Evolutionary conservation across 2,888 invertebrate genomes (phyloP), one percentile per base, ranked within the genome.

Genomic region (Parasteatoda lunata): DNA sequence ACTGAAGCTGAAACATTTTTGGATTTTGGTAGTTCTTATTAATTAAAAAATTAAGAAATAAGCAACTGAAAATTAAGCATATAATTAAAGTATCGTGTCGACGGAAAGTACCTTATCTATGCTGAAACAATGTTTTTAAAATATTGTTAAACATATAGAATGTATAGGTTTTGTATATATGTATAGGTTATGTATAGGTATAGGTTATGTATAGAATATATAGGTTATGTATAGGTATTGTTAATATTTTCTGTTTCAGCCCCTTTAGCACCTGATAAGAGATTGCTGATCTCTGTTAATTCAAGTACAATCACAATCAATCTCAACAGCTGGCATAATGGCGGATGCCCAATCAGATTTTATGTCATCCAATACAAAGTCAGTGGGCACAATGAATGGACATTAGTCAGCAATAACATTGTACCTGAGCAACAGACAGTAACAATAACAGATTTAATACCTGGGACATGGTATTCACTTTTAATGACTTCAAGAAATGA

Each of bases 311-410:
- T 98, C 77, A 97, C 96, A 2, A 94, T 98, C 89, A 97, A 97
- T 91, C 94, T 98, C 90, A 96, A 95, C 91, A 96, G 97, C 89
- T 98, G 98, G 98, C 95, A 96, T 88, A 97, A 97, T 92, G 97
- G 97, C 79, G 98, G 98, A 87, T 98, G 98, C 91, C 97, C 97
- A 13, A 97, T 98, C 96, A 94, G 96, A 89, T 97, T 97, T 92
- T 98, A 97, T 92, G 97, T 98, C 89, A 96, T 98, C 77, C 97
- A 97, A 92, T 96, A 97, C 92, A 90, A 91, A 77, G 72, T 86
- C 7, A 76, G 77, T 51, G 89, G 88, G 13, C 88, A 85, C 59
- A 84, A 84, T 81, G 97, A 97, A 93, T 97, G 97, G 97, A 97
- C 96, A 91, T 96, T 97, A 93, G 97, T 97, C 80, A 97, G 97